phyloP scores from a whole-genome alignment of 2,888 invertebrate genomes.

The Eilema caniola region DNA sequence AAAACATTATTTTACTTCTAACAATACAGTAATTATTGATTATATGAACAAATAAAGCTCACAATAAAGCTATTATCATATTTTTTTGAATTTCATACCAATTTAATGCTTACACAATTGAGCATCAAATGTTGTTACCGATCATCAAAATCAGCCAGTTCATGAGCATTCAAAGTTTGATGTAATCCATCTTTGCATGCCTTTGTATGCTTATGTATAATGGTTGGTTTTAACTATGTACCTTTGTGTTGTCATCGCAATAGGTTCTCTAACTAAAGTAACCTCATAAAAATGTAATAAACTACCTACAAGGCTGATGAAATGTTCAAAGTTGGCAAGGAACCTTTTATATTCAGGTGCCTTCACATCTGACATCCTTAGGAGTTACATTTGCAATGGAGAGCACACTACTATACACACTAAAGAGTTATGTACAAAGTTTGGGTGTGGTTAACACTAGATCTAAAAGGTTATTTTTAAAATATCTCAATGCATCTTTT shows the following conservation, averaged over 20 bases:
- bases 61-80: neutral
- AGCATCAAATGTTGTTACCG: neutral
- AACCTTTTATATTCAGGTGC: neutral
- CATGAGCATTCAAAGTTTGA: neutral
- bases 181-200: neutral
- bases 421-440: neutral
- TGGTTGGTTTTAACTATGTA: too few relatives aligned
- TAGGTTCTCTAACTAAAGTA: neutral
- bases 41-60: neutral
- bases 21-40: neutral
- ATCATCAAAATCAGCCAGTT: neutral
- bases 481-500: neutral
- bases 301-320: too few relatives aligned
- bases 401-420: neutral
- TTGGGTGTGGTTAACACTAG: neutral
- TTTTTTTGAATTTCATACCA: neutral
- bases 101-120: too few relatives aligned
- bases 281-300: too few relatives aligned
- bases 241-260: too few relatives aligned
- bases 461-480: neutral
- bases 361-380: neutral
- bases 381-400: neutral
- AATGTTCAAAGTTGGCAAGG: too few relatives aligned
- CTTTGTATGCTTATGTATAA: neutral
- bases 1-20: neutral